phyloP scores from a whole-genome alignment of 2,113 vertebrate species.

The Desmodus rotundus region DNA sequence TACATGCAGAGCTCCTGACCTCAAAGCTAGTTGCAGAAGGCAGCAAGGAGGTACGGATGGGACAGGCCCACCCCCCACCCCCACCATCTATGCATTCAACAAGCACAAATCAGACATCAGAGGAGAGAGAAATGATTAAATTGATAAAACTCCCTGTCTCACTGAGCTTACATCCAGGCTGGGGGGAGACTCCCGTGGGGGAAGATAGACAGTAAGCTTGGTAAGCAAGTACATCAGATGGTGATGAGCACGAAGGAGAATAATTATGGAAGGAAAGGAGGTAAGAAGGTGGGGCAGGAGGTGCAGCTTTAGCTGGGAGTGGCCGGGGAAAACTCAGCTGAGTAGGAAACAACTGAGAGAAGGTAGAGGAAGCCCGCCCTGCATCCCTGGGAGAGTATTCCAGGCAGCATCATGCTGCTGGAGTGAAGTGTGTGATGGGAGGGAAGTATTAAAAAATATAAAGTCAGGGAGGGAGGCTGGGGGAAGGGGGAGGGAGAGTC shows the following conservation, averaged over 20 bases:
- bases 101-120: not conserved
- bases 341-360: not conserved
- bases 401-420: not conserved
- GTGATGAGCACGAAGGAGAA: not conserved
- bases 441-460: no score
- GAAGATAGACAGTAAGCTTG: not conserved
- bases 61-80: not conserved
- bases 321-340: not conserved
- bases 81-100: not conserved
- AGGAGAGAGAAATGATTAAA: not conserved
- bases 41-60: not conserved
- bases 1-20: not conserved
- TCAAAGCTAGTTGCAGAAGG: not conserved
- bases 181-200: not conserved
- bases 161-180: rapidly evolving
- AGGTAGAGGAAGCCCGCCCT: rapidly evolving
- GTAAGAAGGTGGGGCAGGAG: not conserved
- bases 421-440: not conserved
- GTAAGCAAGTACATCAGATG: not conserved
- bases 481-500: not conserved
- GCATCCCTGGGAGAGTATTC: not conserved
- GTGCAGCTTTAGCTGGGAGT: not conserved
- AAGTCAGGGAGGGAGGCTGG: not conserved
- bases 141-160: not conserved
- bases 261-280: not conserved